Evolutionary conservation across 2,113 vertebrate species (phyloP), one percentile per base, ranked within the genome.

Genomic region (Cheilinus undulatus): DNA sequence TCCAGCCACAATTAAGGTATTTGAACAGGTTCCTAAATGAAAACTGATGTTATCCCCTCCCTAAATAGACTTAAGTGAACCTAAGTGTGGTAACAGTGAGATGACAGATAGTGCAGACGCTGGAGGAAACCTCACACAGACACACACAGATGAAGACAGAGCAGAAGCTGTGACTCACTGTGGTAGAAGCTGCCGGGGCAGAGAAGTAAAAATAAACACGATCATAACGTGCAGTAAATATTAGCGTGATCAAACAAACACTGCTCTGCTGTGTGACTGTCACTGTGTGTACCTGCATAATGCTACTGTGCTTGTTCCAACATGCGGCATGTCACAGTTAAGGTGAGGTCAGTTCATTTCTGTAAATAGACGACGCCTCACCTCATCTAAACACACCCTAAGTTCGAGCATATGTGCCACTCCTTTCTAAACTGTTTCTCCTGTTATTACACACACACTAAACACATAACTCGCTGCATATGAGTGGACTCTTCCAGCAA

Each of bases 381-480:
- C 50, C 65, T 64, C 53, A 78, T 65, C 22, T 54, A 36, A 11
- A 32, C 43, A 65, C 75, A 61, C 66, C 66, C 38, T 43, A 66
- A 68, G 19, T 56, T 40, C 9, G 36, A 34, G 23, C 69, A 77
- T 20, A 26, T 67, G 69, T 24, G 73, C 60, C 76, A 73, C 83
- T 69, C 79, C 81, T 65, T 12, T 13, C 27, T 23, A 26, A 26
- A 48, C 66, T 17, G 36, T 56, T 69, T 69, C 13, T 65, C 69
- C 19, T 67, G 26, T 83, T 80, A 89, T 88, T 88, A 78, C 22
- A 58, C 70, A 59, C 73, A 50, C 19, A 3, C 27, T 59, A 50
- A 10, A 53, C 42, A 3, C 48, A 38, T 78, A 48, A 66, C 40
- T 70, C 63, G 70, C 6, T 40, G 26, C 64, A 30, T 67, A 34